phyloP scores from a whole-genome alignment of 2,888 invertebrate genomes.

The Temnothorax unifasciatus region DNA sequence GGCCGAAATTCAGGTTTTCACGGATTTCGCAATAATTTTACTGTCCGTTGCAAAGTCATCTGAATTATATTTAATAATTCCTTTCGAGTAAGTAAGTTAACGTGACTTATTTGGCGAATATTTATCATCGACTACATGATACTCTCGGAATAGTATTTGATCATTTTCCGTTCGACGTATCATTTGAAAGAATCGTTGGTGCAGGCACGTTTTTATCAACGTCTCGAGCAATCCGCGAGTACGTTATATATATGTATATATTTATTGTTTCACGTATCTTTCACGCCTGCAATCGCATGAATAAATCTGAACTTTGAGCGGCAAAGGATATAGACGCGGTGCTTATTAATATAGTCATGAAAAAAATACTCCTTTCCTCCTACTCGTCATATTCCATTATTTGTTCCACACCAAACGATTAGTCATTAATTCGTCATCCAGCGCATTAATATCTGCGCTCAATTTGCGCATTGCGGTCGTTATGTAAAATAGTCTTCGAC shows the following conservation, averaged over 20 bases:
- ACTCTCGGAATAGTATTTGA: background rate
- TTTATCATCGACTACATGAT: background rate
- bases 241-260: background rate
- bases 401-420: background rate
- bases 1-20: background rate
- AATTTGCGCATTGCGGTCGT: background rate
- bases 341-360: background rate
- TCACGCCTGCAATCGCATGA: background rate
- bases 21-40: background rate
- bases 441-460: background rate
- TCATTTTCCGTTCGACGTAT: background rate
- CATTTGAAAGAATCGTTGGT: background rate
- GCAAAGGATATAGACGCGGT: background rate
- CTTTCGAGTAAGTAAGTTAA: background rate
- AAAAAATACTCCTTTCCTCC: background rate
- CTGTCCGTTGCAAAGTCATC: background rate
- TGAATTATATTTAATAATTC: constrained; percentile 13
- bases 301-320: constrained; percentile 62
- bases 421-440: background rate
- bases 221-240: background rate
- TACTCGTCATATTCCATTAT: background rate
- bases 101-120: background rate
- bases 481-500: background rate
- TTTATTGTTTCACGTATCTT: background rate
- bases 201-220: constrained; percentile 10